Conservation (phyloP, 2,888 invertebrate species). For the Polyommatus iphigenia region DNA sequence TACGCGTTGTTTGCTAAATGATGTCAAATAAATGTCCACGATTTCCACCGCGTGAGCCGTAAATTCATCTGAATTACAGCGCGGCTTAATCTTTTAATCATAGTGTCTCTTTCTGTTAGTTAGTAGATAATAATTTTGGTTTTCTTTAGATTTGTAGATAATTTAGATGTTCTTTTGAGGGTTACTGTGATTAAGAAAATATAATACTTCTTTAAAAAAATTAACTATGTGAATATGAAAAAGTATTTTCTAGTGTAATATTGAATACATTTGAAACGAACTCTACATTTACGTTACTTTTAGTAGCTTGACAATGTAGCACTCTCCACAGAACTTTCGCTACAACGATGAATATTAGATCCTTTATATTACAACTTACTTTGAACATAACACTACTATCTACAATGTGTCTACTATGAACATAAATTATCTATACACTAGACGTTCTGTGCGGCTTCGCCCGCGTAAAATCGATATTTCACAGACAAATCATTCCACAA, state of each 20-base stretch:
- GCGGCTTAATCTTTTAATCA: not conserved
- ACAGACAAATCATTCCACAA: no score
- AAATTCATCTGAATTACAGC: conserved; percentile 9
- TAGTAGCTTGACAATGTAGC: not conserved
- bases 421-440: not conserved
- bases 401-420: not conserved
- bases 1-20: conserved; percentile 11
- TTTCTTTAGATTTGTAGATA: not conserved
- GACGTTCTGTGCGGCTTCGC: no score
- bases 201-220: not conserved
- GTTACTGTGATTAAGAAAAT: not conserved
- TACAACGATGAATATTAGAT: not conserved
- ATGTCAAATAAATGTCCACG: conserved; percentile 15
- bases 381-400: not conserved
- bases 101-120: not conserved
- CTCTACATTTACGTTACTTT: not conserved
- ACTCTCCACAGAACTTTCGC: not conserved
- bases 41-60: conserved; percentile 8
- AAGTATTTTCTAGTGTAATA: not conserved
- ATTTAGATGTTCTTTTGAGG: no score
- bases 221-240: not conserved
- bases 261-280: not conserved
- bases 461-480: no score
- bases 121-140: not conserved
- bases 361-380: not conserved